phyloP scores from a whole-genome alignment of 2,888 invertebrate genomes.

The Lymantria dispar region DNA sequence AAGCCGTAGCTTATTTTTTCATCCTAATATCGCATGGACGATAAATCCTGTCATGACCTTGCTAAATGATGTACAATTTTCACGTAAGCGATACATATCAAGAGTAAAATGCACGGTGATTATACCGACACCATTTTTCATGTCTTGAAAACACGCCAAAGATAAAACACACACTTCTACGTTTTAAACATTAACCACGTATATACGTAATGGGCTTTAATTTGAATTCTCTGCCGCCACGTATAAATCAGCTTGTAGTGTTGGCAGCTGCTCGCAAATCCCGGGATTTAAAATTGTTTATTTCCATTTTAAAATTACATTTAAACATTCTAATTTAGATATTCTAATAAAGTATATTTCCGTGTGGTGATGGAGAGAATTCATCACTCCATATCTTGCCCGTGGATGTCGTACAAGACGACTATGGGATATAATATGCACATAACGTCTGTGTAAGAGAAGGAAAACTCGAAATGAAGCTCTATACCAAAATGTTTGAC shows the following conservation, averaged over 20 bases:
- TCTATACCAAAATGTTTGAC: no score
- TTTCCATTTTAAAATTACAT: neutral
- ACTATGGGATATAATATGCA: no score
- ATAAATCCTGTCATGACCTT: neutral
- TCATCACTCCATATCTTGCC: no score
- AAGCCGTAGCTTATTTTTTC: neutral
- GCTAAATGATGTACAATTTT: neutral
- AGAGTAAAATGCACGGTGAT: neutral
- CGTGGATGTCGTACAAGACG: no score
- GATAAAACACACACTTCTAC: constrained; percentile 5
- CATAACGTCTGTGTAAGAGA: no score
- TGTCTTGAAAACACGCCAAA: constrained; percentile 1
- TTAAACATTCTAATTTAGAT: no score
- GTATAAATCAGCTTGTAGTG: constrained; percentile 45
- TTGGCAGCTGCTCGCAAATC: constrained; percentile 19
- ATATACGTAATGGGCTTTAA: constrained; percentile 36
- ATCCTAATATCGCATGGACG: neutral
- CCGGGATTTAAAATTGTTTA: constrained; percentile 6
- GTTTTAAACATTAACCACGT: constrained; percentile 1
- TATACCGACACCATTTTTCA: constrained; percentile 3
- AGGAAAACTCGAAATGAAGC: no score
- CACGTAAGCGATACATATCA: neutral
- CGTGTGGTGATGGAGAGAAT: no score
- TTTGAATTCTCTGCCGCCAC: constrained; percentile 42
- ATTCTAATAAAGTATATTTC: no score